Base-by-base conservation (phyloP, 1,140 invertebrate species). In the Pollicipes pollicipes region DNA sequence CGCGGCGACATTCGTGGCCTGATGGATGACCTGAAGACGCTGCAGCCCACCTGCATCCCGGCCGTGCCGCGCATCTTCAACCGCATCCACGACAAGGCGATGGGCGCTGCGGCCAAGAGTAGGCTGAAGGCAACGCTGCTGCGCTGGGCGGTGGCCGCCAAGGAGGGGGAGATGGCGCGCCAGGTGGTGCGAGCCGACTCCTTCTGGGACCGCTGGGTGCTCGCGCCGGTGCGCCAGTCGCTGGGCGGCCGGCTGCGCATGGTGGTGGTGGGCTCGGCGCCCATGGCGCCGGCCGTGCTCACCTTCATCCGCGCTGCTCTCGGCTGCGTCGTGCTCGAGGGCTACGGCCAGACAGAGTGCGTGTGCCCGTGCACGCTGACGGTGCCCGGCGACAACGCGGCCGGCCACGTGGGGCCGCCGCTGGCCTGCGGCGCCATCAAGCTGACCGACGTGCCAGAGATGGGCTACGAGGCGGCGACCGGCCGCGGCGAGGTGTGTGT, bases 331-430 rank as follows among this genome's bases (percentile, higher is more conserved):
- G 89, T 93, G 77, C 84, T 86, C 80, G 72, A 73, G 63, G 76
- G 75, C 68, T 98, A 98, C 81, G 95, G 95, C 0, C 95, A 97
- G 82, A 98, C 95, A 3, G 95, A 98, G 80, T 95, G 91, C 78
- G 88, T 88, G 68, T 94, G 93, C 70, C 92, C 93, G 30, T 88
- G 93, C 32, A 91, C 91, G 29, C 81, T 95, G 8, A 95, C 92
- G 13, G 86, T 96, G 72, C 91, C 93, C 82, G 92, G 91, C 24
- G 94, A 97, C 78, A 84, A 87, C 78, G 84, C 87, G 35, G 88
- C 90, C 70, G 91, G 93, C 80, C 74, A 74, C 70, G 72, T 74
- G 72, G 94, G 95, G 68, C 91, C 93, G 75, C 95, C 95, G 68
- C 86, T 97, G 35, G 87, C 90, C 69, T 96, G 93, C 81, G 91